These are phyloP conservation scores for Cheilosia variabilis DNA, from an alignment of 2,888 invertebrate genomes.

Conservation along the genomic window DNA sequence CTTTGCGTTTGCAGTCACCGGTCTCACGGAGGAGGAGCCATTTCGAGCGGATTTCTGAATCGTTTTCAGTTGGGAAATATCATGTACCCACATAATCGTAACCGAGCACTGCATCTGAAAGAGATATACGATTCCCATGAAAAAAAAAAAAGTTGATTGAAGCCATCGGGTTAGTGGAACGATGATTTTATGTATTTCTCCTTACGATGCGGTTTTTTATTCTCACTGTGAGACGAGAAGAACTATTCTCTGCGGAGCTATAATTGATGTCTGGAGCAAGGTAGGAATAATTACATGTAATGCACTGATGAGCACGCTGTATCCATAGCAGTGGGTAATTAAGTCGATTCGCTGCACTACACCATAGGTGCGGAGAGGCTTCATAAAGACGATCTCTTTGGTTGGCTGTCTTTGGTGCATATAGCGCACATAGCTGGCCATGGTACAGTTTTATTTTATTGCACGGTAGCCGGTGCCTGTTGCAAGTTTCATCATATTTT, in stretches of 20 bases:
- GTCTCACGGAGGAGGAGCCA: neutral
- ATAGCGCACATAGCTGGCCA: conserved; percentile 1
- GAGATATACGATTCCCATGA: conserved; percentile 34
- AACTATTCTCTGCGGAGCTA: conserved; percentile 17
- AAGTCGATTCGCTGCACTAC: conserved; percentile 21
- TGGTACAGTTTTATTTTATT: conserved; percentile 22
- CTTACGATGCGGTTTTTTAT: conserved; percentile 2
- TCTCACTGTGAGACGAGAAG: neutral
- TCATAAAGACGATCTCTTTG: conserved; percentile 12
- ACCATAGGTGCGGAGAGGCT: neutral
- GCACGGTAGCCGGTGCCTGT: conserved; percentile 12
- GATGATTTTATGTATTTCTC: conserved; percentile 31
- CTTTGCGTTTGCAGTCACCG: neutral
- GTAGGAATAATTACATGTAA: conserved; percentile 37
- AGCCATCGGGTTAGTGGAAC: conserved; percentile 56
- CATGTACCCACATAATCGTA: neutral
- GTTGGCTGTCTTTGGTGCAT: conserved; percentile 4
- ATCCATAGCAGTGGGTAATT: conserved; percentile 33
- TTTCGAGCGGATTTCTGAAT: conserved; percentile 5
- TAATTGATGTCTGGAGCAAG: conserved; percentile 27
- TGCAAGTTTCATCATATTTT: conserved; percentile 20
- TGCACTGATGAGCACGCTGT: conserved; percentile 42
- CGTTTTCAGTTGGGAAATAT: neutral
- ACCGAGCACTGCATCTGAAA: conserved; percentile 3
- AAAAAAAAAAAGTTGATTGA: conserved; percentile 30